Base-by-base conservation (phyloP, 2,113 vertebrate species). In the Pangasianodon gigas region DNA sequence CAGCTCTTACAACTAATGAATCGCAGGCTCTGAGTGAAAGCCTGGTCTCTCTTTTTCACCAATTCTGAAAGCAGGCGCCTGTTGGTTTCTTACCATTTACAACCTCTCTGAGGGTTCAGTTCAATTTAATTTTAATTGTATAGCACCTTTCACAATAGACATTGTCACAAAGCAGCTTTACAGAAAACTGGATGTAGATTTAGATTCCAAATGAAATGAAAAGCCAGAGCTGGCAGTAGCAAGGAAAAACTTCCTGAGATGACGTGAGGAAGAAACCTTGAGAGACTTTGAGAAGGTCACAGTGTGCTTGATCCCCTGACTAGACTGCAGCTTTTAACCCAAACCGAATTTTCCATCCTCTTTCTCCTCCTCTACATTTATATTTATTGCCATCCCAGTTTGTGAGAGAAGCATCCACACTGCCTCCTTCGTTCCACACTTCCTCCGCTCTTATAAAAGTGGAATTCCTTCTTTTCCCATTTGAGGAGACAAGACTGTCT, bases 371-470 rank as follows among this genome's bases (percentile, higher is more conserved):
- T 29, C 37, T 84, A 18, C 85, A 74, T 52, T 71, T 37, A 41
- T 14, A 52, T 24, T 37, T 21, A 11, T 37, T 48, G 24, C 46
- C 65, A 26, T 19, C 32, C 32, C 32, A 4, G 7, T 48, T 46
- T 88, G 58, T 13, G 13, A 67, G 16, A 24, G 19, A 5, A 11
- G 16, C 86, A 8, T 46, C 26, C 41, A 44, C 16, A 24, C 3
- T 32, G 10, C 14, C 48, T 46, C 87, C 18, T 32, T 65, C 18
- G 29, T 93, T 89, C 90, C 91, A 91, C 91, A 79, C 81, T 87
- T 89, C 51, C 91, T 81, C 51, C 79, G 24, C 67, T 87, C 80
- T 51, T 91, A 52, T 32, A 16, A 52, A 14, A 16, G 51, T 54
- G 6, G 18, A 21, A 37, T 56, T 82, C 51, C 16, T 54, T 54